Conservation (phyloP, 2,113 vertebrate species). For the Girardinichthys multiradiatus region DNA sequence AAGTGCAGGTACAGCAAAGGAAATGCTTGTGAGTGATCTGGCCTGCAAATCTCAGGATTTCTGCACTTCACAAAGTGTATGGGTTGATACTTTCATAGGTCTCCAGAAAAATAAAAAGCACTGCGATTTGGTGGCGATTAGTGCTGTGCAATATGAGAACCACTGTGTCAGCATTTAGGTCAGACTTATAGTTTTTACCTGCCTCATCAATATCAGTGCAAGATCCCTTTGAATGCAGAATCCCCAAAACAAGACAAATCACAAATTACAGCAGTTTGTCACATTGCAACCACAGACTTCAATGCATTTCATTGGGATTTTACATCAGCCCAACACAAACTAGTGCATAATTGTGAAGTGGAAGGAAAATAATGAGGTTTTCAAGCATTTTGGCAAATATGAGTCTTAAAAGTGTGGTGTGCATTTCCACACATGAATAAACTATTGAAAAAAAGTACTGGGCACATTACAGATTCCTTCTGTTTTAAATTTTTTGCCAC, state of each 20-base stretch:
- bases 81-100: slow-evolving; percentile 29
- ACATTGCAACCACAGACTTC: no score
- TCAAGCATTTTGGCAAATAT: no score
- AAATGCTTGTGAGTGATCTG: slow-evolving; percentile 65
- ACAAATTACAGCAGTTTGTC: background rate
- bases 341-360: background rate
- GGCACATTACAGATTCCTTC: no score
- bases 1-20: slow-evolving; percentile 77
- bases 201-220: slow-evolving; percentile 16
- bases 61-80: slow-evolving; percentile 26
- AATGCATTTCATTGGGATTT: background rate
- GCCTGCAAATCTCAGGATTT: slow-evolving; percentile 61
- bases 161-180: slow-evolving; percentile 37
- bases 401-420: no score
- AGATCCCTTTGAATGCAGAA: background rate
- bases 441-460: no score
- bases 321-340: background rate
- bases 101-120: slow-evolving; percentile 17
- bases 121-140: slow-evolving; percentile 18
- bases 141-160: slow-evolving; percentile 41
- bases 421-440: no score
- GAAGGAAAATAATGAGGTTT: background rate
- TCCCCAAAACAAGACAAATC: background rate
- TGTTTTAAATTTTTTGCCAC: no score
- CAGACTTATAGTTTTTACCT: slow-evolving; percentile 35